These are phyloP conservation scores for Eumerus sabulonum DNA, from an alignment of 2,888 invertebrate species.

Conservation along the genomic window DNA sequence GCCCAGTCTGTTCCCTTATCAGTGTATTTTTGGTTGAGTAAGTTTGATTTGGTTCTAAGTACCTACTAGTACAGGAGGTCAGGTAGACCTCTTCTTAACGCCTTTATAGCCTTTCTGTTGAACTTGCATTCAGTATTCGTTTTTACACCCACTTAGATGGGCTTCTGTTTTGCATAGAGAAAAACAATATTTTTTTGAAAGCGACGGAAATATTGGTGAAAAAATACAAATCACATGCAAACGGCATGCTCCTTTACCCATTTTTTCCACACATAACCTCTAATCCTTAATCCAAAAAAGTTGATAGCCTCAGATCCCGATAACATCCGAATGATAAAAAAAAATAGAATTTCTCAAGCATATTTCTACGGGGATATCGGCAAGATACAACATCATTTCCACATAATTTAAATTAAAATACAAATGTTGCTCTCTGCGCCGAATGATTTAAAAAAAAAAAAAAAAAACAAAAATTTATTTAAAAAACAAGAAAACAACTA, in stretches of 20 bases:
- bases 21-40: too few relatives aligned
- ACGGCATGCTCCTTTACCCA: too few relatives aligned
- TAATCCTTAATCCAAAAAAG: conserved; percentile 27
- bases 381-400: background rate
- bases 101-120: too few relatives aligned
- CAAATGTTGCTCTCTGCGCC: background rate
- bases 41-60: too few relatives aligned
- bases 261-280: conserved; percentile 6
- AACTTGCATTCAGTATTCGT: too few relatives aligned
- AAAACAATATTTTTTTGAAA: background rate
- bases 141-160: too few relatives aligned
- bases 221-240: too few relatives aligned
- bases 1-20: too few relatives aligned
- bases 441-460: background rate
- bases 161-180: conserved; percentile 26
- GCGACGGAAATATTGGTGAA: background rate
- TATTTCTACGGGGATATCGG: conserved; percentile 75
- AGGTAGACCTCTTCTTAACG: too few relatives aligned
- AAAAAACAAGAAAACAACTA: conserved; percentile 36
- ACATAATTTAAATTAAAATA: conserved; percentile 32
- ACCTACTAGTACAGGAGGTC: too few relatives aligned
- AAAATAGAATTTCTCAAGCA: conserved; percentile 78
- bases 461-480: conserved; percentile 13
- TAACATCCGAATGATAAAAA: conserved; percentile 20
- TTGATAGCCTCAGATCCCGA: conserved; percentile 14